Base-by-base conservation (phyloP, 2,113 vertebrate genomes). In the Tamias sibiricus region DNA sequence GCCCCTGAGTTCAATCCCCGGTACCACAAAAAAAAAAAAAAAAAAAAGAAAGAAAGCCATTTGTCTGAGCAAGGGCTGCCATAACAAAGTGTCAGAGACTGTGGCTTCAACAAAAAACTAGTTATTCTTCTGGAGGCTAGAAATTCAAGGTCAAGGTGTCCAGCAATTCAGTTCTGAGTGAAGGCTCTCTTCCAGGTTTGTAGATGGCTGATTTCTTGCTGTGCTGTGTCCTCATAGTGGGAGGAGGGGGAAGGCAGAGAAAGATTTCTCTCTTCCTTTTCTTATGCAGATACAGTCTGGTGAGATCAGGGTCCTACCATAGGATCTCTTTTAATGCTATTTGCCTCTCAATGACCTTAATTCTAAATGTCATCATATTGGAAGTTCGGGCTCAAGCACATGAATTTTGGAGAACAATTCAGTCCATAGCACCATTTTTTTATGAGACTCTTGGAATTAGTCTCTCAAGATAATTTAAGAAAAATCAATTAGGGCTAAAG, bases 231-330 rank as follows among this genome's bases (percentile, higher is more conserved):
- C n/a, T 54, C 14, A 35, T 6, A 9, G 9, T 1, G 11, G 17
- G 40, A 20, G 1, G 14, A 6, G 0, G 40, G 14, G 30, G 44
- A 8, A 49, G 47, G 7, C 30, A n/a, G 1, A 47, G 1, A 59
- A 16, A n/a, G 35, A n/a, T 2, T 16, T 35, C 42, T 47, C 40
- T 88, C 6, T 59, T 87, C 35, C 17, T 17, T 26, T 80, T 4
- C 19, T 44, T 57, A 16, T 11, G 26, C 62, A 72, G 2, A 0
- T 1, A 47, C 26, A 49, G 52, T 47, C 24, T 35, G 47, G 8
- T 30, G 12, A 32, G 42, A 71, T 37, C 22, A 9, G 7, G 4
- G 0, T 5, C 30, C 17, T 87, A 22, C 13, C 6, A 42, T 8
- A 44, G 44, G 44, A 44, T 44, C 44, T 44, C 44, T 44, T 44